A percentile compares a stretch with the other conserved stretches of the same genome.
Evolutionary conservation across 2,888 invertebrate genomes (phyloP).

Genomic region (Ophonus ardosiacus): DNA sequence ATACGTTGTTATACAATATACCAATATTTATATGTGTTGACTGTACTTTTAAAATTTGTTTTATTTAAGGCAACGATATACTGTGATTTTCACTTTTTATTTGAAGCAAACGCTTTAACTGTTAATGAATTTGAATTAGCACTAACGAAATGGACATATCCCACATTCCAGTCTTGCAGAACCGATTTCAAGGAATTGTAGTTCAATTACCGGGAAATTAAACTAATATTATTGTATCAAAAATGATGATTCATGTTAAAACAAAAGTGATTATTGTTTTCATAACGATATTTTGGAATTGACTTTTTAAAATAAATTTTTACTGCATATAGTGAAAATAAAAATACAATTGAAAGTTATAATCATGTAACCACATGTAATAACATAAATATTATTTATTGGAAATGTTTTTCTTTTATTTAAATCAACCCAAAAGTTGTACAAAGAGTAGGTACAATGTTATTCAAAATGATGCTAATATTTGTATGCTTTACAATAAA

Average conservation of each 20-base stretch:
- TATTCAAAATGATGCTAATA: too few relatives aligned
- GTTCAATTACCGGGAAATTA: background rate
- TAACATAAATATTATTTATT: slow-evolving; percentile 47
- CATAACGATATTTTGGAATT: slow-evolving; percentile 41
- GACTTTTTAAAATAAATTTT: slow-evolving; percentile 45
- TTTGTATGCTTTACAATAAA: too few relatives aligned
- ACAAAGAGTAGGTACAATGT: background rate
- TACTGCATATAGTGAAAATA: slow-evolving; percentile 38
- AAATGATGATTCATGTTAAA: slow-evolving; percentile 26
- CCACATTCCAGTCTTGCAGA: slow-evolving; percentile 28
- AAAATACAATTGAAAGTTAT: background rate
- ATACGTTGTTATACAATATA: slow-evolving; percentile 62
- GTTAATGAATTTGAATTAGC: slow-evolving; percentile 24
- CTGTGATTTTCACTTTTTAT: slow-evolving; percentile 51
- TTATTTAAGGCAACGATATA: slow-evolving; percentile 58
- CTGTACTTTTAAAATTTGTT: slow-evolving; percentile 47
- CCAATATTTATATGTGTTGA: slow-evolving; percentile 54
- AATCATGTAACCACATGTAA: slow-evolving; percentile 35
- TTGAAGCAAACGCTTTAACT: slow-evolving; percentile 40
- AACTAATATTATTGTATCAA: slow-evolving; percentile 29
- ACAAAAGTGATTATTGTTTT: slow-evolving; percentile 37
- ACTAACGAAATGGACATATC: slow-evolving; percentile 47
- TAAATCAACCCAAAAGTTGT: background rate
- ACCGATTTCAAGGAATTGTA: slow-evolving; percentile 25
- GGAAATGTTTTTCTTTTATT: slow-evolving; percentile 7